Base-by-base conservation (phyloP, 2,113 vertebrate genomes). In the Leucopsar rothschildi region DNA sequence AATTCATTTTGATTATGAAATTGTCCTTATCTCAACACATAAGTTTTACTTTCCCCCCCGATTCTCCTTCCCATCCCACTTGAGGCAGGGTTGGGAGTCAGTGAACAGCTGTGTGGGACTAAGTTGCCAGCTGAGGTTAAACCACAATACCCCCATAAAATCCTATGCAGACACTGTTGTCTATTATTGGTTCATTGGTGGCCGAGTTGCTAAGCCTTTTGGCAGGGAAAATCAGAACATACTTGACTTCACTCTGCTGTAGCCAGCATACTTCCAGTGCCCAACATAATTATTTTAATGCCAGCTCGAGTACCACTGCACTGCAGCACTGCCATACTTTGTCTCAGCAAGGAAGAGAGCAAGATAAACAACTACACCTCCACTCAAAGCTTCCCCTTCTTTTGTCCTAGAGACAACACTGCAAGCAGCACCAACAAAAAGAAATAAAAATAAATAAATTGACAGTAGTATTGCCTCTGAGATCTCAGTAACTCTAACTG, bases 201-300 rank as follows among this genome's bases (percentile, higher is more conserved):
- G 69, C 83, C 17, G 29, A 80, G 82, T 19, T 86, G 80, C 68
- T 90, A 88, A 75, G 88, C 47, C 56, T 94, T 90, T 89, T 96
- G 95, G 92, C 91, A 95, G 49, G 15, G 37, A 88, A 93, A 93
- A 91, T 75, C 69, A 86, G 83, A 88, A 90, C 60, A 56, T 79
- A 81, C 83, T 86, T 80, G 83, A 88, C 77, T 94, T 27, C 72
- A 29, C 42, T 83, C 68, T 88, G 77, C 60, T 91, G 56, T 44
- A 86, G 86, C 83, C 86, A 93, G 68, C 60, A 81, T 37, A 40
- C 39, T 91, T 92, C 81, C 92, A 92, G 64, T 84, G 91, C 86
- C 91, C 86, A 88, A 49, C 15, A 3, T 35, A 70, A 90, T 63
- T 59, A 78, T 93, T 86, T 86, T 59, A 86, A 83, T 45, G 68